Conservation (phyloP, 2,888 invertebrate species). For the Brassicogethes aeneus region DNA sequence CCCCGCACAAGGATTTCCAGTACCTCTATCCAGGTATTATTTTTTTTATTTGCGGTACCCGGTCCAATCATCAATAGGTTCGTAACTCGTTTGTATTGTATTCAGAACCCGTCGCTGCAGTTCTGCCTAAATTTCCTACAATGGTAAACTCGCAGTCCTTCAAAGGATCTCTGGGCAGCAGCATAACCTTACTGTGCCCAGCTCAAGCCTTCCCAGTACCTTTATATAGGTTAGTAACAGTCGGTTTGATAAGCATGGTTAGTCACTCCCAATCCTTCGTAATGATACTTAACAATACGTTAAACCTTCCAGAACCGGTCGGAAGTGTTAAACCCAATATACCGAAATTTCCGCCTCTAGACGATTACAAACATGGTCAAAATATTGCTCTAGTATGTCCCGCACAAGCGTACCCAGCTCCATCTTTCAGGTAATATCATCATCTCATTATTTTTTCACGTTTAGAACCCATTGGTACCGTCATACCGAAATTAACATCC, state of each 20-base stretch:
- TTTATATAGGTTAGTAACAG: constrained; percentile 44
- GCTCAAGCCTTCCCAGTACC: constrained; percentile 56
- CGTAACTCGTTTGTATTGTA: not conserved
- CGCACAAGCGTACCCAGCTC: constrained; percentile 60
- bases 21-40: constrained; percentile 47
- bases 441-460: not conserved
- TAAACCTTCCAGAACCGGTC: constrained; percentile 43
- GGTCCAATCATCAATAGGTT: constrained; percentile 9
- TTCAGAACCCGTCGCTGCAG: constrained; percentile 51
- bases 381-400: constrained; percentile 49
- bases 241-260: too few species aligned
- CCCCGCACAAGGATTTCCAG: constrained; percentile 59
- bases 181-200: constrained; percentile 47
- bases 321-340: constrained; percentile 40
- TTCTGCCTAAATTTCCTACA: constrained; percentile 49
- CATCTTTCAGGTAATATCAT: constrained; percentile 35
- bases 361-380: constrained; percentile 23
- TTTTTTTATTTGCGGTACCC: constrained; percentile 4
- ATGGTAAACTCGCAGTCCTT: constrained; percentile 49
- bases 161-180: constrained; percentile 40
- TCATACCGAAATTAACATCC: constrained; percentile 40
- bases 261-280: too few species aligned
- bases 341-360: constrained; percentile 36
- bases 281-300: too few species aligned
- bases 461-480: constrained; percentile 47